Percentiles rank a stretch among this genome's conserved stretches.
These are phyloP conservation scores for Sycobia sp. DNA, from an alignment of 1,140 invertebrate genomes.

Conservation along the genomic window DNA sequence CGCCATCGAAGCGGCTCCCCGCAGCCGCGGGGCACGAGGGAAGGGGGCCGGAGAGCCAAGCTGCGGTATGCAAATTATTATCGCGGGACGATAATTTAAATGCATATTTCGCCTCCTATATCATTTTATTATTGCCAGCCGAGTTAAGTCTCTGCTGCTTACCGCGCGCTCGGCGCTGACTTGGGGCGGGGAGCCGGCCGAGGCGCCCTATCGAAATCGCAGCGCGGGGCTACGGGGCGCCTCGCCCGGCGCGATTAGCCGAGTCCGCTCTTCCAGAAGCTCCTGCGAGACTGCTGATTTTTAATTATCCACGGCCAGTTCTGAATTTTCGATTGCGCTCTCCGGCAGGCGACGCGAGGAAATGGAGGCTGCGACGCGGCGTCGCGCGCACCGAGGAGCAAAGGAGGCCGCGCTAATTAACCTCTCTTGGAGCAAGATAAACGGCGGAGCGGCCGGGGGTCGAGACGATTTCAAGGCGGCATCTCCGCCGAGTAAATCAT, in stretches of 20 bases:
- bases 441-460: not conserved
- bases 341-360: no score
- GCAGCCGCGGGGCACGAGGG: slow-evolving; percentile 53
- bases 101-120: slow-evolving; percentile 64
- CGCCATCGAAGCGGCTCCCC: slow-evolving; percentile 39
- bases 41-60: slow-evolving; percentile 45
- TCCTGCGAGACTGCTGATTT: not conserved
- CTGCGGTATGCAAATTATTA: slow-evolving; percentile 62
- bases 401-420: no score
- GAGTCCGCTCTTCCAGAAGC: not conserved
- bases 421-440: no score
- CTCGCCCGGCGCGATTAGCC: slow-evolving; percentile 36
- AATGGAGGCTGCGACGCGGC: no score
- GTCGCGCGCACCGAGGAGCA: no score
- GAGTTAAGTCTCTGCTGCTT: slow-evolving; percentile 56
- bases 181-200: no score
- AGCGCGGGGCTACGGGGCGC: slow-evolving; percentile 57
- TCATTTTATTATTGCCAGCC: slow-evolving; percentile 63
- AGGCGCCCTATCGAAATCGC: slow-evolving; percentile 46
- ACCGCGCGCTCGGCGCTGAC: slow-evolving; percentile 39
- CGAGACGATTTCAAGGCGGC: no score
- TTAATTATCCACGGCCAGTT: no score
- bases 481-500: no score
- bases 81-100: slow-evolving; percentile 64
- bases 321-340: no score